Conservation (phyloP, 2,888 invertebrate species). For the Dioctria rufipes region DNA sequence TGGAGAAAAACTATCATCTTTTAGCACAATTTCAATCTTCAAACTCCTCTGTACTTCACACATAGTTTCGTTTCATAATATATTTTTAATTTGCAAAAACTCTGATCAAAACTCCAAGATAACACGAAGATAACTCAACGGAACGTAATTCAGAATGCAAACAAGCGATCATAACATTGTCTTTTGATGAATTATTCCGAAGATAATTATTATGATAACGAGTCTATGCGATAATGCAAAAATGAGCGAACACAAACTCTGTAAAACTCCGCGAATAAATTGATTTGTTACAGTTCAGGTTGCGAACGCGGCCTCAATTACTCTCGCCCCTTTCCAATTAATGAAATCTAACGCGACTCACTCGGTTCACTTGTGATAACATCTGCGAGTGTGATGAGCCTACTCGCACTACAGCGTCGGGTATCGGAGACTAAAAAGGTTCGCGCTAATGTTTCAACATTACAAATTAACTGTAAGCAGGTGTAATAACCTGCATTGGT, state of each 20-base stretch:
- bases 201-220: constrained; percentile 36
- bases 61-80: constrained; percentile 26
- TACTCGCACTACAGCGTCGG: constrained; percentile 14
- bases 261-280: constrained; percentile 20
- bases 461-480: constrained; percentile 54
- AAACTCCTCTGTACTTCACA: not conserved
- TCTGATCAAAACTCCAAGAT: not conserved
- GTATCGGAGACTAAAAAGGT: not conserved
- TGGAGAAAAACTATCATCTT: not conserved
- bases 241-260: constrained; percentile 31
- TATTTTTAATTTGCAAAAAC: constrained; percentile 35
- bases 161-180: constrained; percentile 23
- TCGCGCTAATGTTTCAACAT: constrained; percentile 53
- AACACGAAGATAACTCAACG: constrained; percentile 10
- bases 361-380: constrained; percentile 28
- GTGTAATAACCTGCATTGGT: constrained; percentile 50
- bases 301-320: constrained; percentile 38
- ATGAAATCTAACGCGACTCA: constrained; percentile 14
- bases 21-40: not conserved
- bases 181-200: constrained; percentile 34
- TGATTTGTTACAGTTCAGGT: constrained; percentile 41
- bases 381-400: not conserved
- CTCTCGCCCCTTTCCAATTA: constrained; percentile 46
- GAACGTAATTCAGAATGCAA: constrained; percentile 42
- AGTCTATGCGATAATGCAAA: constrained; percentile 40